Percentiles rank a stretch among this genome's conserved stretches.
These are phyloP conservation scores for Tonatia bakeri DNA, from an alignment of 2,113 vertebrate genomes.

Conservation along the genomic window DNA sequence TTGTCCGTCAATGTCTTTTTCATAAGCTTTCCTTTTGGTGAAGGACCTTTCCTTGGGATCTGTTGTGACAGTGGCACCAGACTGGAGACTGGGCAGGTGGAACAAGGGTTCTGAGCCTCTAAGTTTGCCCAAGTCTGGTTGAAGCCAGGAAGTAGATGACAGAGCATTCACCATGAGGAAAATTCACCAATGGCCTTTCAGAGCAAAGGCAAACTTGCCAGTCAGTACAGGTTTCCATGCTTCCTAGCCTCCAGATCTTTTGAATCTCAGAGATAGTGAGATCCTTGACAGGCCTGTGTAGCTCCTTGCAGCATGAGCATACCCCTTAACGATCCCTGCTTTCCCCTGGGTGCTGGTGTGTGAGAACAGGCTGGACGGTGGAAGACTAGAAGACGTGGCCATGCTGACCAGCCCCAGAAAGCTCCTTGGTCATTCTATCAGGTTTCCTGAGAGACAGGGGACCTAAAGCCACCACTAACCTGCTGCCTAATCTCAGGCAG, in stretches of 20 bases:
- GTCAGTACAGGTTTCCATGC: too few species aligned
- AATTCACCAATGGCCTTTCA: not conserved
- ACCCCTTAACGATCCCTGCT: not conserved
- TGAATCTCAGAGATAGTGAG: not conserved
- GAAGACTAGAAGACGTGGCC: not conserved
- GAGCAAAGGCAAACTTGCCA: not conserved
- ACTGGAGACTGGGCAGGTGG: not conserved
- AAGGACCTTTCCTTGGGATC: not conserved
- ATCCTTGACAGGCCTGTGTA: rapidly evolving
- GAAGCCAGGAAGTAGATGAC: not conserved
- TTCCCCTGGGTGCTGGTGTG: not conserved
- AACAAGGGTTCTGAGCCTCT: not conserved
- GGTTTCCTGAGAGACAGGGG: not conserved
- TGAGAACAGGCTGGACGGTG: not conserved
- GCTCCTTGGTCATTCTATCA: not conserved
- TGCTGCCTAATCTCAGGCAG: not conserved
- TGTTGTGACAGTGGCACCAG: not conserved
- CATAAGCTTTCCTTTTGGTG: not conserved
- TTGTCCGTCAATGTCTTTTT: not conserved
- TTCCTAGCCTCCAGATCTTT: not conserved
- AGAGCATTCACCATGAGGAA: not conserved
- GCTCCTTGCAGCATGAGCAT: not conserved
- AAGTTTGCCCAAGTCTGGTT: not conserved
- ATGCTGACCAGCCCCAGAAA: not conserved
- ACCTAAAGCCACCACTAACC: not conserved